Evolutionary conservation across 2,888 invertebrate genomes (phyloP).

Genomic region (Leucoptera coffeella): DNA sequence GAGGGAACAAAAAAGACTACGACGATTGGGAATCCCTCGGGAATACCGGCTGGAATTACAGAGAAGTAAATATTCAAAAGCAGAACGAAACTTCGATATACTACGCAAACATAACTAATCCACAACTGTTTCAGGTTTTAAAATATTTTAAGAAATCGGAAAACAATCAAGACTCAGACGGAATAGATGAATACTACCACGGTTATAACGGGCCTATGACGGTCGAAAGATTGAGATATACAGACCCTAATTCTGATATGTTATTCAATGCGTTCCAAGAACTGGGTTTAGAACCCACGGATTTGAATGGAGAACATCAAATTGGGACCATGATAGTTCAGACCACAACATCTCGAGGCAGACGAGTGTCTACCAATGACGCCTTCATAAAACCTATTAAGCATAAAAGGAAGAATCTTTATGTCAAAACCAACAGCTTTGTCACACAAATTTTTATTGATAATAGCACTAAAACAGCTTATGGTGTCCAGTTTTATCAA

Average conservation of each 20-base stretch:
- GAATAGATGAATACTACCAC: constrained; percentile 45
- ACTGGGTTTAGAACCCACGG: constrained; percentile 48
- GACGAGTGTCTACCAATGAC: constrained; percentile 53
- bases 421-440: constrained; percentile 35
- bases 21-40: constrained; percentile 59
- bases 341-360: constrained; percentile 51
- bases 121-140: no score
- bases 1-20: constrained; percentile 58
- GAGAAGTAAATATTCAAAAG: constrained; percentile 36
- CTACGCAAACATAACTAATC: no score
- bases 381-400: constrained; percentile 61
- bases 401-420: constrained; percentile 35
- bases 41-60: constrained; percentile 56
- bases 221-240: constrained; percentile 55
- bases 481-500: constrained; percentile 18
- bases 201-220: constrained; percentile 51
- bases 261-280: constrained; percentile 54
- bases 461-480: constrained; percentile 13
- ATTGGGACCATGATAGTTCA: constrained; percentile 59
- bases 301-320: constrained; percentile 49
- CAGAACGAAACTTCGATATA: no score
- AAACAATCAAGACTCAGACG: constrained; percentile 45
- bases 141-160: constrained; percentile 65
- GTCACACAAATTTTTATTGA: constrained; percentile 54
- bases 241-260: constrained; percentile 47